Evolutionary conservation across 53 echinoderm and acorn worm species (phyloP).

Genomic region (Temnopleurus reevesii): DNA sequence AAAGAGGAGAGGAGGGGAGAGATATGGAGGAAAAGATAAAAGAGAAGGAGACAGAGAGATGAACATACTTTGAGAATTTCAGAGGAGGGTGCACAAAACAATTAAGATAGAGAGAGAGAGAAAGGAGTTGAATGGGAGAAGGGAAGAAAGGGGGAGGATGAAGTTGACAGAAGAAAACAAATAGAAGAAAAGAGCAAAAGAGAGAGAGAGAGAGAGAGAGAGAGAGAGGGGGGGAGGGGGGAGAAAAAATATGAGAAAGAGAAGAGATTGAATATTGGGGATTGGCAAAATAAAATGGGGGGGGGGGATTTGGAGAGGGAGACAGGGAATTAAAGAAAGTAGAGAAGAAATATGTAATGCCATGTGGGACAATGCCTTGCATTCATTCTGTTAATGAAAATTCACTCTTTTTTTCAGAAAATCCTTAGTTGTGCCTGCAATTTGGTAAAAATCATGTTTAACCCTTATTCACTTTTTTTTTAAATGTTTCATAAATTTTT

Average conservation of each 20-base stretch:
- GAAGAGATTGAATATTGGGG: not conserved
- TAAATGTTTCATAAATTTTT: no score
- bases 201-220: not conserved
- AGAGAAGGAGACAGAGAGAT: not conserved
- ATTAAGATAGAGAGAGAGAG: not conserved
- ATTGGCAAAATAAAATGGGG: not conserved
- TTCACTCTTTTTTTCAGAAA: no score
- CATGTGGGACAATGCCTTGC: no score
- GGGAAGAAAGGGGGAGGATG: no score
- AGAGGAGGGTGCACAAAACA: no score
- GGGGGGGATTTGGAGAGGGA: not conserved
- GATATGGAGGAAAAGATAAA: not conserved
- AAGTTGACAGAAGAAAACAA: not conserved
- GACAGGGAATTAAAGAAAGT: no score
- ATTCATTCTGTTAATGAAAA: no score
- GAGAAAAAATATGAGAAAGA: not conserved
- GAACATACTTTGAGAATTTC: not conserved
- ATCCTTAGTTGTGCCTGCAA: no score
- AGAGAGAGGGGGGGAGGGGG: not conserved
- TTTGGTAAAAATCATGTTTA: no score
- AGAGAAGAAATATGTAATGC: no score
- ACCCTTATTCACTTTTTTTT: no score
- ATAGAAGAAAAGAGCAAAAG: not conserved
- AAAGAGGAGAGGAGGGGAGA: not conserved
- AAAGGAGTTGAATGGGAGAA: not conserved